Base-by-base conservation (phyloP, 1,140 invertebrate genomes). In the Drosophila guanche region DNA sequence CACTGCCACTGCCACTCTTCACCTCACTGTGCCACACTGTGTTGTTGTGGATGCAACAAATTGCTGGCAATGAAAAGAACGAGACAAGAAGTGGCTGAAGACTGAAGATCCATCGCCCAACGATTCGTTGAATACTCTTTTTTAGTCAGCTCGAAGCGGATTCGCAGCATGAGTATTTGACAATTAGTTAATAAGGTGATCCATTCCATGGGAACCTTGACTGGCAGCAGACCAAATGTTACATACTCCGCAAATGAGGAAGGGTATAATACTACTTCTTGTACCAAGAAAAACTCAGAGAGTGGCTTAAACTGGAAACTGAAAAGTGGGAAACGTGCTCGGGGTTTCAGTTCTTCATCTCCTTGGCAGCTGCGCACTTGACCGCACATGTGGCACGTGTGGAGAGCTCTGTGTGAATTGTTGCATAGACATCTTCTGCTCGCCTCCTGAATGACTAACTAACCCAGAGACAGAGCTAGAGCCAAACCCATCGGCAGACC, bases 321-420 rank as follows among this genome's bases (percentile, higher is more conserved):
- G 33, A 60, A 60, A 60, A 60, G 22, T 60, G 62, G 62, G 45
- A 72, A 59, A 76, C 57, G 72, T 80, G 71, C 70, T 80, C 23
- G 42, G 25, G 37, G 48, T 55, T 61, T 46, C 51, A 74, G 52
- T 67, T 56, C 46, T 58, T 75, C 52, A 41, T 77, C 58, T 69
- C 40, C 47, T 67, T 76, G 54, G 63, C 69, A 71, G 77, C 69
- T 86, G 70, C 75, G 70, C 83, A 86, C 83, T 88, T 86, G 74
- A 79, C 78, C 76, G 78, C 70, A 86, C 78, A 88, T 86, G 81
- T 86, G 77, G 77, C 81, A 86, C 74, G 77, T 80, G 81, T 85
- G 56, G 25, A 63, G 46, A 63, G 46, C 48, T 72, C 57, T 40
- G 37, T 58, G 48, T 62, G 61, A 67, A 66, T 69, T 62, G 52